Evolutionary conservation across 2,113 vertebrate genomes (phyloP).

Genomic region (Odontesthes bonariensis): DNA sequence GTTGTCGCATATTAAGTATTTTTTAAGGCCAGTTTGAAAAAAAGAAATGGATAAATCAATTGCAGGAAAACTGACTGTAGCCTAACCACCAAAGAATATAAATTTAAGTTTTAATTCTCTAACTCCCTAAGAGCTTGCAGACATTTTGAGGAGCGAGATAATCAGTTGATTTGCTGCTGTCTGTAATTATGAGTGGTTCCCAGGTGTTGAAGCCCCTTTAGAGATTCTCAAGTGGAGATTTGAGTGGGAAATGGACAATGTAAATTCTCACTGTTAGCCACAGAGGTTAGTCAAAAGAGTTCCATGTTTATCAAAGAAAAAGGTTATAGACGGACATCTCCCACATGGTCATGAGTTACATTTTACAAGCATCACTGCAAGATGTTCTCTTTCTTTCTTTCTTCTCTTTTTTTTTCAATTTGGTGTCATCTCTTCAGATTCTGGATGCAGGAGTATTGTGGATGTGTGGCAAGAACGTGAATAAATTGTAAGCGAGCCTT

Average conservation of each 20-base stretch:
- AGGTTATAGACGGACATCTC: conserved; percentile 5
- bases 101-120: conserved; percentile 18
- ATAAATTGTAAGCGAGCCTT: conserved; percentile 35
- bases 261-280: conserved; percentile 41
- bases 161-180: conserved; percentile 43
- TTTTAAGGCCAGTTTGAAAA: conserved; percentile 33
- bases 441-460: conserved; percentile 34
- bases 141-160: conserved; percentile 25
- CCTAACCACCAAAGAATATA: conserved; percentile 66
- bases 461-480: conserved; percentile 39
- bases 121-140: conserved; percentile 10
- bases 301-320: conserved; percentile 19
- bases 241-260: not conserved
- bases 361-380: conserved; percentile 20
- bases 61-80: conserved; percentile 21
- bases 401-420: conserved; percentile 2
- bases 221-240: not conserved
- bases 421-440: conserved; percentile 40
- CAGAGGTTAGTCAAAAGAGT: conserved; percentile 20
- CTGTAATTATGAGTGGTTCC: conserved; percentile 25
- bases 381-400: not conserved
- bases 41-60: not conserved
- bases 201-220: not conserved
- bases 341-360: conserved; percentile 10
- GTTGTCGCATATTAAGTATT: conserved; percentile 1